Evolutionary conservation across 2,113 vertebrate genomes (phyloP), one percentile per base, ranked within the genome.

Genomic region (Trichomycterus rosablanca): DNA sequence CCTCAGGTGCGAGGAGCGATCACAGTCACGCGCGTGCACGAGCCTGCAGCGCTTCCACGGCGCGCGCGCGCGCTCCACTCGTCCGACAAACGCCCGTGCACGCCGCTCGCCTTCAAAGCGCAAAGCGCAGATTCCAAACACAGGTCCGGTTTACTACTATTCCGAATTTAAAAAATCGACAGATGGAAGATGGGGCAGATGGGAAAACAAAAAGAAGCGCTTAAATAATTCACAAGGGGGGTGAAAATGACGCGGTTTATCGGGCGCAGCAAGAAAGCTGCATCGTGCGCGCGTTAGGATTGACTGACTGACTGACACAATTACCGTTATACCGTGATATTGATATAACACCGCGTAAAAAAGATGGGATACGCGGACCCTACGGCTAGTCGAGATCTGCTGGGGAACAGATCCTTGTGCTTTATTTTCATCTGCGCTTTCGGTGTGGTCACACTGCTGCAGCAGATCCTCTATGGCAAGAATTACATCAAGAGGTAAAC

Each of bases 371-470:
- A 98, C 87, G 69, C 89, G 32, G 95, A 98, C 83, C 93, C 94
- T 26, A 91, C 94, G 75, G 89, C 94, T 0, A 90, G 85, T 78
- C 89, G 93, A 79, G 95, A 98, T 72, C 73, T 98, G 76, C 81
- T 98, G 77, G 95, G 96, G 68, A 99, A 91, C 79, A 86, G 94
- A 79, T 97, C 92, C 75, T 89, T 99, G 81, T 94, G 96, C 70
- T 98, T 99, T 76, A 97, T 99, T 62, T 98, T 99, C 80, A 93
- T 99, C 84, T 99, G 95, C 86, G 94, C 94, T 66, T 99, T 99
- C 68, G 96, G 93, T 18, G 80, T 99, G 74, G 95, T 99, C 78
- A 99, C 95, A 57, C 85, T 98, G 71, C 82, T 97, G 81, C 96
- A 97, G 75, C 94, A 98, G 84, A 94, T 98, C 71, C 87, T 97